Percentiles rank a stretch among this genome's conserved stretches.
Conservation (phyloP, 2,797 vertebrate genomes). For the Cuculus canorus region DNA sequence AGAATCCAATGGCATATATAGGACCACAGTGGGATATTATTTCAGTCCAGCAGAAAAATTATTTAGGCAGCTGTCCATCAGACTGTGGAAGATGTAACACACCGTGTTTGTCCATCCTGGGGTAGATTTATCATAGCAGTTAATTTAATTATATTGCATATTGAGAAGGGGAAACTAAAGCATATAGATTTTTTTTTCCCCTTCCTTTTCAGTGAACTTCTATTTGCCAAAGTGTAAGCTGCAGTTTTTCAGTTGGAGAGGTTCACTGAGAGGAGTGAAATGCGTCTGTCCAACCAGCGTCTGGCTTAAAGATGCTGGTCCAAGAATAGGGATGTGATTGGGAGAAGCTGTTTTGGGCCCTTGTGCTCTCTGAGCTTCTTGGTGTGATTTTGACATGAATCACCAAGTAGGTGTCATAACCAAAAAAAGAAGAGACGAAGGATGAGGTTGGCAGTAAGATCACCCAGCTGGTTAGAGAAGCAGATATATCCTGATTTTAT, state of each 20-base stretch:
- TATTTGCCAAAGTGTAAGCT: background rate
- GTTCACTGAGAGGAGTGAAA: background rate
- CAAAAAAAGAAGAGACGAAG: background rate
- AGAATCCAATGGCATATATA: background rate
- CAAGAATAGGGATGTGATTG: background rate
- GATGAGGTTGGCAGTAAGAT: background rate
- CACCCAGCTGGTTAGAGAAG: background rate
- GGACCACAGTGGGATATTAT: background rate
- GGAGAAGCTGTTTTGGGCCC: background rate
- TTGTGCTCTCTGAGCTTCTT: background rate
- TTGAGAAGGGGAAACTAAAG: background rate
- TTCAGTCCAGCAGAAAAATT: background rate
- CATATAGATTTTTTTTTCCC: background rate
- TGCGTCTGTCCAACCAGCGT: accelerated
- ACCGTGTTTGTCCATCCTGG: background rate
- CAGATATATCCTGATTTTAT: background rate
- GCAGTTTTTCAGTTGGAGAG: background rate
- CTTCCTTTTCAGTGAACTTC: background rate
- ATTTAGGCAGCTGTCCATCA: no score
- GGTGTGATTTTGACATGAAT: background rate
- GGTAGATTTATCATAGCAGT: background rate
- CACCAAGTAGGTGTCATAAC: background rate
- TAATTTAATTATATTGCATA: background rate
- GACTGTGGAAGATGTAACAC: background rate
- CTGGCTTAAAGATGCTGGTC: background rate